phyloP scores from a whole-genome alignment of 2,888 invertebrate species.

The Aromia moschata region DNA sequence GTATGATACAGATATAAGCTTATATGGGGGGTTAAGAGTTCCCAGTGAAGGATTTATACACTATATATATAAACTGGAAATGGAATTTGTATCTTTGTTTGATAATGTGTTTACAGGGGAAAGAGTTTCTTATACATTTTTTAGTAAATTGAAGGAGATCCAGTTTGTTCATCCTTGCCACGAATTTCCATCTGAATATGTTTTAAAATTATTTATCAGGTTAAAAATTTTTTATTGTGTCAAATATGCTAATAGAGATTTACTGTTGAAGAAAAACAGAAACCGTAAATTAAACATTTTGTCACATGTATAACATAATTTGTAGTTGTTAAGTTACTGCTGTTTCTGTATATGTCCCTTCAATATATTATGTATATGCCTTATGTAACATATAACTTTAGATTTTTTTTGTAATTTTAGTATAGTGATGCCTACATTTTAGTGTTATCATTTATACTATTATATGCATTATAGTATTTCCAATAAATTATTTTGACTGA shows the following conservation, averaged over 20 bases:
- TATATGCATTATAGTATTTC: no score
- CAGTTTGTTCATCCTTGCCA: background rate
- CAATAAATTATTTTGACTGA: no score
- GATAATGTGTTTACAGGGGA: background rate
- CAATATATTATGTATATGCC: no score
- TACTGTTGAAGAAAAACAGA: slow-evolving; percentile 14
- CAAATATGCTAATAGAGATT: slow-evolving; percentile 11
- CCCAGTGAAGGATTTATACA: slow-evolving; percentile 1
- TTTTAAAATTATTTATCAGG: slow-evolving; percentile 22
- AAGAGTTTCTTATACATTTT: background rate
- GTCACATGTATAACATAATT: no score
- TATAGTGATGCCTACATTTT: no score
- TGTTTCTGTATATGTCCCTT: no score
- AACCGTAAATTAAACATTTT: background rate
- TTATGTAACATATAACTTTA: no score
- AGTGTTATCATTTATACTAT: no score
- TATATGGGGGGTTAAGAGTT: slow-evolving; percentile 1
- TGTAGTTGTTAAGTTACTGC: no score
- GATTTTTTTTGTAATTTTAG: no score
- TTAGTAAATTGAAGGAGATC: background rate
- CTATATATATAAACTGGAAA: slow-evolving; percentile 14
- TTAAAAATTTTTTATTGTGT: slow-evolving; percentile 18
- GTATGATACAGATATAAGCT: slow-evolving; percentile 3
- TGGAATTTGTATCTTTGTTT: slow-evolving; percentile 14
- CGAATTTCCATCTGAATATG: slow-evolving; percentile 17